Conservation (phyloP, 2,113 vertebrate genomes). For the Hypanus sabinus region DNA sequence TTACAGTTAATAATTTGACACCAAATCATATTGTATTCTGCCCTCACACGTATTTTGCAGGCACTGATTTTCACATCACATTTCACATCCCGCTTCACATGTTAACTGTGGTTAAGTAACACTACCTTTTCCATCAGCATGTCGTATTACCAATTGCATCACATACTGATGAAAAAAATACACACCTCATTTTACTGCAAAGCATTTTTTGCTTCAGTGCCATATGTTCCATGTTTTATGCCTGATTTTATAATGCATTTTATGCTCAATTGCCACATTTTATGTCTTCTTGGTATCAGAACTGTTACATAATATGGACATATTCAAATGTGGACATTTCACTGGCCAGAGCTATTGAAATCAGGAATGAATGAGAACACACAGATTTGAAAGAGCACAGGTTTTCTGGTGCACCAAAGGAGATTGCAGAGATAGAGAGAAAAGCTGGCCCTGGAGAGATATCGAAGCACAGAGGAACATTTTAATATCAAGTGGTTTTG, state of each 20-base stretch:
- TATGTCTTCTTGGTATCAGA: not conserved
- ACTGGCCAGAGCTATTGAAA: no score
- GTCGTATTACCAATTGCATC: not conserved
- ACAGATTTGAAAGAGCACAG: no score
- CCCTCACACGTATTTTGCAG: not conserved
- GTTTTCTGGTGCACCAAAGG: no score
- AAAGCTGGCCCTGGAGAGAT: no score
- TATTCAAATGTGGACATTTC: no score
- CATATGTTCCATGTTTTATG: not conserved
- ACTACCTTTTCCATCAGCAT: not conserved
- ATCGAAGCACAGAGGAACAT: no score
- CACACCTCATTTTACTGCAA: not conserved
- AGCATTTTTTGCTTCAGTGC: not conserved
- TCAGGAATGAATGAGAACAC: no score
- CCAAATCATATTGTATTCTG: no score
- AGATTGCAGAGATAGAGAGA: no score
- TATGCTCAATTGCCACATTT: not conserved
- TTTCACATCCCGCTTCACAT: not conserved
- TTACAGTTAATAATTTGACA: no score
- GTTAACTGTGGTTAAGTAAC: no score
- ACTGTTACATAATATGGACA: not conserved
- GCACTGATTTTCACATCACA: not conserved
- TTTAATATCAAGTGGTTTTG: no score
- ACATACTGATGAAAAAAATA: not conserved
- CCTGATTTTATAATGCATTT: not conserved